Conservation (phyloP, 2,888 invertebrate genomes). For the Ophioninae sp. region DNA sequence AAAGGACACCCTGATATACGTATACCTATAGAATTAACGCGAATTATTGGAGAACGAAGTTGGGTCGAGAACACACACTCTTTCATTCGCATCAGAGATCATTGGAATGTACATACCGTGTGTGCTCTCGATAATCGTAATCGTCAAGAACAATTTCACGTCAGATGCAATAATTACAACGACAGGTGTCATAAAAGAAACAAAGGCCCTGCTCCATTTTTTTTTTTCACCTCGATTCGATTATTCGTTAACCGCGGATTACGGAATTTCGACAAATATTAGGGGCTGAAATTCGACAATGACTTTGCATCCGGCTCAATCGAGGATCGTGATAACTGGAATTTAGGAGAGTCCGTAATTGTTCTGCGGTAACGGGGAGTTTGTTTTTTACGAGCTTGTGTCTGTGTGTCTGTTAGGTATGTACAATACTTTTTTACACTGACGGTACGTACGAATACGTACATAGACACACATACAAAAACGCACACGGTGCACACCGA, state of each 20-base stretch:
- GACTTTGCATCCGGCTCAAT: constrained; percentile 47
- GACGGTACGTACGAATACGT: not conserved
- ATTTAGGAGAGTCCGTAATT: constrained; percentile 53
- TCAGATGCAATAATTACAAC: constrained; percentile 16
- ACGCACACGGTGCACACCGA: constrained; percentile 42
- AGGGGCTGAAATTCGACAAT: constrained; percentile 16
- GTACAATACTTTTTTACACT: not conserved
- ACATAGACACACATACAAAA: not conserved
- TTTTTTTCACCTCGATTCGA: constrained; percentile 11
- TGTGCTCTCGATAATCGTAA: constrained; percentile 26
- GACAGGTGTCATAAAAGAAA: constrained; percentile 18
- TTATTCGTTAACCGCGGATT: not conserved
- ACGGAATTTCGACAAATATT: not conserved
- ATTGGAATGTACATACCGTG: constrained; percentile 58
- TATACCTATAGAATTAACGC: constrained; percentile 26
- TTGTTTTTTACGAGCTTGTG: constrained; percentile 37
- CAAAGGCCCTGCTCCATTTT: not conserved
- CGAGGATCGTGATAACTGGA: constrained; percentile 44
- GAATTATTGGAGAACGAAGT: constrained; percentile 30
- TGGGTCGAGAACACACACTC: constrained; percentile 46
- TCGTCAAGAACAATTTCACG: constrained; percentile 28
- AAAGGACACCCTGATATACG: not conserved
- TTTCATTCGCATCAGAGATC: constrained; percentile 36
- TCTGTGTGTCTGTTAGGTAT: not conserved
- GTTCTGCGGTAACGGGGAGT: constrained; percentile 36